Evolutionary conservation across 2,113 vertebrate species (phyloP).

Genomic region (Entelurus aequoreus): DNA sequence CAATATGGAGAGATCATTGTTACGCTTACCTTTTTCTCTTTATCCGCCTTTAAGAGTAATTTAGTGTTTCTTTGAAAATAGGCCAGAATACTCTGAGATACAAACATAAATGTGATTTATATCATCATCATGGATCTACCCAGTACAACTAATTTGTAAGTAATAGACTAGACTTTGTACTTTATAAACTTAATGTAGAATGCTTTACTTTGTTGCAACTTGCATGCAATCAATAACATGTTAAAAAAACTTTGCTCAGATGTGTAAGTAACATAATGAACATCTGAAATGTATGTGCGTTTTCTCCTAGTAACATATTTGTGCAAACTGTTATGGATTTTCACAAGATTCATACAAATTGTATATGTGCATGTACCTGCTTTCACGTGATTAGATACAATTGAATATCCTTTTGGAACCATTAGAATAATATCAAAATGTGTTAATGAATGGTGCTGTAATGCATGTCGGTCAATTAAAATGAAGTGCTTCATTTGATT

Average conservation of each 20-base stretch:
- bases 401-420: constrained; percentile 3
- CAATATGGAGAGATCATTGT: constrained; percentile 49
- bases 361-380: background rate
- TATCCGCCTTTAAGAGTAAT: constrained; percentile 59
- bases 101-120: constrained; percentile 22
- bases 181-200: constrained; percentile 9
- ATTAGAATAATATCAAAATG: constrained; percentile 14
- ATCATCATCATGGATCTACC: constrained; percentile 39
- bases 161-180: constrained; percentile 33
- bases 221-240: constrained; percentile 13
- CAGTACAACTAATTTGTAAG: constrained; percentile 53
- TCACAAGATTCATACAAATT: background rate
- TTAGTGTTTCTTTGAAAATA: constrained; percentile 44
- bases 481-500: constrained; percentile 11
- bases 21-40: constrained; percentile 52
- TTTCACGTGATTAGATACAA: constrained; percentile 4
- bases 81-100: constrained; percentile 41
- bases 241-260: background rate
- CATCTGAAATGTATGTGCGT: background rate
- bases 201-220: constrained; percentile 4
- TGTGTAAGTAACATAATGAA: background rate
- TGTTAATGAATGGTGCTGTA: background rate
- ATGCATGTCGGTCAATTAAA: constrained; percentile 18
- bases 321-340: too few species aligned
- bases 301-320: background rate